Conservation (phyloP, 2,888 invertebrate genomes). For the Dinocampus coccinellae region DNA sequence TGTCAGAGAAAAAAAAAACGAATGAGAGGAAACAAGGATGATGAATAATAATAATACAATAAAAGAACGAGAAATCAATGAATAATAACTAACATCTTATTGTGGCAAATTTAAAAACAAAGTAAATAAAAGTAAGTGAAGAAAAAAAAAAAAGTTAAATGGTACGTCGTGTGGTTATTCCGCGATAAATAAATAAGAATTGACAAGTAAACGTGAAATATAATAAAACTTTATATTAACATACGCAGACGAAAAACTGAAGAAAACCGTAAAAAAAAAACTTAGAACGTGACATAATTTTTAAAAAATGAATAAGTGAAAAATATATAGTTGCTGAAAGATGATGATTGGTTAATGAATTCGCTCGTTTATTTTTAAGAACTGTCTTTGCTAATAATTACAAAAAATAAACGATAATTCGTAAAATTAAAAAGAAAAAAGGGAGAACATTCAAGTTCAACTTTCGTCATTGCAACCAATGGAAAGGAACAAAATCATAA, state of each 20-base stretch:
- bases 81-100: neutral
- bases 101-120: neutral
- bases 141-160: neutral
- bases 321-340: neutral
- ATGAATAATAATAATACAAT: neutral
- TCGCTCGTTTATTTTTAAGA: neutral
- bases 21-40: neutral
- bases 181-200: neutral
- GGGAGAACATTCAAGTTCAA: neutral
- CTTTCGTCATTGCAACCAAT: neutral
- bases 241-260: neutral
- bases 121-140: neutral
- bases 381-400: neutral
- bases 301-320: neutral
- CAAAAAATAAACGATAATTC: neutral
- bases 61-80: neutral
- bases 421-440: neutral
- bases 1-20: slow-evolving; percentile 7
- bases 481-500: neutral
- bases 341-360: neutral
- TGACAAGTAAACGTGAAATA: neutral
- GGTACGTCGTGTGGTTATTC: neutral
- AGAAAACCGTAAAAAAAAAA: neutral
- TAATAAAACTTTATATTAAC: neutral
- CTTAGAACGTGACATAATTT: neutral